Conservation (phyloP, 2,113 vertebrate genomes). For the Indri indri region DNA sequence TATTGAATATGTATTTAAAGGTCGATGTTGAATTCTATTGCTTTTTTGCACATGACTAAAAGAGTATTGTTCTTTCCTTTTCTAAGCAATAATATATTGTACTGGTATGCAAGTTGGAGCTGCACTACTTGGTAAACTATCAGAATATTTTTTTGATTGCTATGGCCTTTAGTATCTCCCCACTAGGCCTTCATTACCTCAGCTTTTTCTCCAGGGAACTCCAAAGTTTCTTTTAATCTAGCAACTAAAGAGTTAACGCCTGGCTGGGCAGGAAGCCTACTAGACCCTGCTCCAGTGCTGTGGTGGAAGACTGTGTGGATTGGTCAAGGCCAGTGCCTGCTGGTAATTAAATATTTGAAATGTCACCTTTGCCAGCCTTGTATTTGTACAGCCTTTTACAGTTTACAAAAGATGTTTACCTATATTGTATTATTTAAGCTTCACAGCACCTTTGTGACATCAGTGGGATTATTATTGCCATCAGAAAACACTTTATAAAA, state of each 20-base stretch:
- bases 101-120: not conserved
- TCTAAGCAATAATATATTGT: not conserved
- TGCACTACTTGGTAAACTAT: not conserved
- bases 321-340: not conserved
- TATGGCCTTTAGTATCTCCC: not conserved
- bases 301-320: not conserved
- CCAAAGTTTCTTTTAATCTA: not conserved
- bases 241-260: not conserved
- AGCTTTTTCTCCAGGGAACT: not conserved
- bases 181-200: not conserved
- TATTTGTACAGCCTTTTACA: not conserved
- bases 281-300: not conserved
- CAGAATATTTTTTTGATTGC: not conserved
- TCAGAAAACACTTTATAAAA: not conserved
- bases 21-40: not conserved
- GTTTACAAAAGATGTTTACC: not conserved
- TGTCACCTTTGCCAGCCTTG: not conserved
- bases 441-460: not conserved
- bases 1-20: not conserved
- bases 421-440: constrained; percentile 14
- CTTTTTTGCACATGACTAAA: not conserved
- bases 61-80: not conserved
- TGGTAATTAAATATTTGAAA: not conserved
- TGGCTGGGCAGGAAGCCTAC: not conserved
- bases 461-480: not conserved